Evolutionary conservation across 1,140 invertebrate species (phyloP).

Genomic region (Lithobius niger): DNA sequence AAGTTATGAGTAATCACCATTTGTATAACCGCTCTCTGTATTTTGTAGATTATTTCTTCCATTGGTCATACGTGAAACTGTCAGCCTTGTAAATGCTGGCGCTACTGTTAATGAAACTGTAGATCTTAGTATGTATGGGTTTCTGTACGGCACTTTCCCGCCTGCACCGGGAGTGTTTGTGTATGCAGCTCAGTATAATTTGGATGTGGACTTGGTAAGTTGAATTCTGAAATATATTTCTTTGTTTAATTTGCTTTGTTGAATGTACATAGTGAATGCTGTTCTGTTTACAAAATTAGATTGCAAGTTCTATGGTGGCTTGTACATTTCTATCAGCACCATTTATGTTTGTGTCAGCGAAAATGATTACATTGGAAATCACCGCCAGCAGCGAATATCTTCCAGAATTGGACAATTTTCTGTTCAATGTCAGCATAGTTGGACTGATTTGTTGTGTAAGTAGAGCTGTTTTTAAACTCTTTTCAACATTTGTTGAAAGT

Average conservation of each 20-base stretch:
- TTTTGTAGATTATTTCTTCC: conserved; percentile 62
- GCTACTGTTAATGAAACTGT: conserved; percentile 52
- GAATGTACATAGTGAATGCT: neutral
- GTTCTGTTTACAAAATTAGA: conserved; percentile 34
- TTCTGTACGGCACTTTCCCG: conserved; percentile 91
- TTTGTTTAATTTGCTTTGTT: neutral
- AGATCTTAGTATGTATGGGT: conserved; percentile 79
- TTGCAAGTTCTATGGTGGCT: conserved; percentile 81
- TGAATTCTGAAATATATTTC: conserved; percentile 3
- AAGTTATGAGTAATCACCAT: no score
- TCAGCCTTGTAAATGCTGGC: conserved; percentile 56
- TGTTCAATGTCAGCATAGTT: conserved; percentile 66
- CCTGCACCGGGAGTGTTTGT: conserved; percentile 89
- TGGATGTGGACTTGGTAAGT: conserved; percentile 71
- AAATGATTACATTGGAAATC: conserved; percentile 63
- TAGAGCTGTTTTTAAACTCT: no score
- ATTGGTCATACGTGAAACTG: conserved; percentile 69
- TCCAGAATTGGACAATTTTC: conserved; percentile 57
- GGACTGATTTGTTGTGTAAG: conserved; percentile 52
- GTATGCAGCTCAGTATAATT: conserved; percentile 73
- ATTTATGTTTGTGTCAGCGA: conserved; percentile 86
- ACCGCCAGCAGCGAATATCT: conserved; percentile 50
- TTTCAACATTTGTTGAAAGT: no score
- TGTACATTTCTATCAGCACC: conserved; percentile 88
- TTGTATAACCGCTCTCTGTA: conserved; percentile 11